A percentile compares a stretch with the other conserved stretches of the same genome.
These are phyloP conservation scores for Leucophenga maculata DNA, from an alignment of 2,888 invertebrate species.

Conservation along the genomic window DNA sequence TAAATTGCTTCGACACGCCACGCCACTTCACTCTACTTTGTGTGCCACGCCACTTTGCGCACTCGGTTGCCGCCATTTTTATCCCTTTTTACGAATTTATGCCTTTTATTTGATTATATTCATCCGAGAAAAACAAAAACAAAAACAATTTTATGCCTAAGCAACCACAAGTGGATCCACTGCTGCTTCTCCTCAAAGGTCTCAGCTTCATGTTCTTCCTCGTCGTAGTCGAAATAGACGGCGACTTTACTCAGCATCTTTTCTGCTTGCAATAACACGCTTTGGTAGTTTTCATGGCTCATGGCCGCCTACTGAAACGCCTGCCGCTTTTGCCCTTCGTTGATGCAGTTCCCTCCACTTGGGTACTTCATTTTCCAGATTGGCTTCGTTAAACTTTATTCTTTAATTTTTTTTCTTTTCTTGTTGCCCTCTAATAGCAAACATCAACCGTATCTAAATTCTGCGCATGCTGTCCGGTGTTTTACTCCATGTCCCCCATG, in stretches of 20 bases:
- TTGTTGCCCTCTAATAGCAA: conserved; percentile 44
- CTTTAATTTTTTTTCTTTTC: conserved; percentile 53
- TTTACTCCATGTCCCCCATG: conserved; percentile 12
- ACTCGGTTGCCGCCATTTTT: conserved; percentile 28
- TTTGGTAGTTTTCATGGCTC: conserved; percentile 70
- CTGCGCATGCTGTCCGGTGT: conserved; percentile 37
- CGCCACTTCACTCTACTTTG: conserved; percentile 1
- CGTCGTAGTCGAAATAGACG: conserved; percentile 32
- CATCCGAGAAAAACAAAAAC: conserved; percentile 46
- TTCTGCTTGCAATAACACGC: conserved; percentile 67
- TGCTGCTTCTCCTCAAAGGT: conserved; percentile 22
- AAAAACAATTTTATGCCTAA: conserved; percentile 52
- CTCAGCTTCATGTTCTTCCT: conserved; percentile 21
- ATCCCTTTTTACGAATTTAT: conserved; percentile 61
- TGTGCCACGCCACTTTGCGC: not conserved
- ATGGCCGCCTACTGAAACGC: conserved; percentile 61
- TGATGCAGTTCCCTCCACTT: conserved; percentile 9
- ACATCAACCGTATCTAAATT: conserved; percentile 49
- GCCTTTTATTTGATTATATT: conserved; percentile 63
- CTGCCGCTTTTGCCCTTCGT: conserved; percentile 17
- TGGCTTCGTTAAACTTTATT: conserved; percentile 65
- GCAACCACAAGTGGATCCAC: conserved; percentile 58
- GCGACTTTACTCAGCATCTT: conserved; percentile 14
- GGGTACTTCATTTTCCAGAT: conserved; percentile 42
- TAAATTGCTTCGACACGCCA: conserved; percentile 11